Conservation (phyloP, 1,140 invertebrate genomes). For the Aplysia californica region DNA sequence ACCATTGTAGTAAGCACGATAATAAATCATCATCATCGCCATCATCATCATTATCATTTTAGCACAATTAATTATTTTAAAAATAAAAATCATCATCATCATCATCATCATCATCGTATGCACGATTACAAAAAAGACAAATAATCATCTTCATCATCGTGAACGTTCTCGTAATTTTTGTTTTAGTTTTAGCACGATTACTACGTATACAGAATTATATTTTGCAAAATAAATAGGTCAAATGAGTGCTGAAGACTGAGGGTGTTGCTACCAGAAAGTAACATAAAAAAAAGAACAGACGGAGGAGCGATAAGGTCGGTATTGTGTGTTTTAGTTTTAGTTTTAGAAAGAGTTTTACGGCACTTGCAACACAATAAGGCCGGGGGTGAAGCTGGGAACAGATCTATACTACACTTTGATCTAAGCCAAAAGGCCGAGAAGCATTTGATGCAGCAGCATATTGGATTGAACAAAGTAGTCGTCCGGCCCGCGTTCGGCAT, state of each 20-base stretch:
- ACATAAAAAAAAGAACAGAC: neutral
- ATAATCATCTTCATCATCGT: neutral
- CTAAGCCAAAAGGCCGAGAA: too few relatives aligned
- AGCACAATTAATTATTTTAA: neutral
- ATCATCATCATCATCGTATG: constrained; percentile 7
- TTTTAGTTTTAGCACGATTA: neutral
- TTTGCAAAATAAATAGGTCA: neutral
- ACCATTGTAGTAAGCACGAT: neutral
- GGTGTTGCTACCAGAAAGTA: too few relatives aligned
- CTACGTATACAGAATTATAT: neutral
- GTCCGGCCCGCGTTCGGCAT: too few relatives aligned
- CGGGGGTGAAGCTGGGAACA: neutral
- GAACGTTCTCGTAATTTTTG: too few relatives aligned
- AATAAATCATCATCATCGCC: constrained; percentile 18
- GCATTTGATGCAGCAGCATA: too few relatives aligned
- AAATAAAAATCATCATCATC: constrained; percentile 11
- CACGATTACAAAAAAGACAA: neutral
- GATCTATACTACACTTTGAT: too few relatives aligned
- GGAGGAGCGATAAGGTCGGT: neutral
- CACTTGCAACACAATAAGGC: neutral
- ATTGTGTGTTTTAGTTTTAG: neutral
- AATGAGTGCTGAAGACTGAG: too few relatives aligned
- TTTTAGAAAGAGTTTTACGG: too few relatives aligned
- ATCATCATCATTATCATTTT: constrained; percentile 17
- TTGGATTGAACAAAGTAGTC: too few relatives aligned